Percentiles rank a stretch among this genome's conserved stretches.
Conservation (phyloP, 2,113 vertebrate species). For the Plectropomus leopardus region DNA sequence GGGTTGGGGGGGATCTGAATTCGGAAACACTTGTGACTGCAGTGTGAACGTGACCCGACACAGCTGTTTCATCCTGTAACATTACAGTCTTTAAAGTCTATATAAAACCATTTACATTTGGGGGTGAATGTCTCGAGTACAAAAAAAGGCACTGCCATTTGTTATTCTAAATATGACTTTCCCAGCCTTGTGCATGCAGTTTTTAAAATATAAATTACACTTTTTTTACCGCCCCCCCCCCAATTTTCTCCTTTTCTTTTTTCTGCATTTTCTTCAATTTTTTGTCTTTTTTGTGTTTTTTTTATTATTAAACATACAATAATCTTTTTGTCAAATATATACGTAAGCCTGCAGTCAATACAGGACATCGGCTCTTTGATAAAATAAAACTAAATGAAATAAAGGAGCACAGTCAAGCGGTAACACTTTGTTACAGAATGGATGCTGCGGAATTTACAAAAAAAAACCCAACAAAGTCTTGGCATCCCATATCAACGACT, state of each 20-base stretch:
- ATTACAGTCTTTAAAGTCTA: slow-evolving; percentile 74
- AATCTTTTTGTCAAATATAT: slow-evolving; percentile 85
- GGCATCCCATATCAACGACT: slow-evolving; percentile 59
- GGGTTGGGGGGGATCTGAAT: neutral
- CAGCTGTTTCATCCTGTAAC: slow-evolving; percentile 62
- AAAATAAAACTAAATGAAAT: slow-evolving; percentile 75
- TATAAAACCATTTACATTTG: slow-evolving; percentile 87
- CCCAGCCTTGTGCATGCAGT: slow-evolving; percentile 91
- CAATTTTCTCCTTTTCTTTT: slow-evolving; percentile 58
- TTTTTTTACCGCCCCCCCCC: slow-evolving; percentile 20
- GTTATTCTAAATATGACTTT: slow-evolving; percentile 91
- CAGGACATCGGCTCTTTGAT: slow-evolving; percentile 88
- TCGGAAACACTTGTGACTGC: neutral
- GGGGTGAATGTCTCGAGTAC: slow-evolving; percentile 86
- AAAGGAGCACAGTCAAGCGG: slow-evolving; percentile 81
- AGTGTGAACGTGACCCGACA: slow-evolving; percentile 54
- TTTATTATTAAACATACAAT: slow-evolving; percentile 77
- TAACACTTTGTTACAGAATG: slow-evolving; percentile 75
- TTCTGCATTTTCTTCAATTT: slow-evolving; percentile 64
- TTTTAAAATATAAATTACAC: slow-evolving; percentile 86
- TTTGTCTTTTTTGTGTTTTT: slow-evolving; percentile 58
- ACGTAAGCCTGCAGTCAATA: slow-evolving; percentile 93
- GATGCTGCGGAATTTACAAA: slow-evolving; percentile 67
- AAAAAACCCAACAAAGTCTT: slow-evolving; percentile 18
- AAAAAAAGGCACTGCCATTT: slow-evolving; percentile 97